Evolutionary conservation across 2,113 vertebrate species (phyloP).

Genomic region (Morone chrysops): DNA sequence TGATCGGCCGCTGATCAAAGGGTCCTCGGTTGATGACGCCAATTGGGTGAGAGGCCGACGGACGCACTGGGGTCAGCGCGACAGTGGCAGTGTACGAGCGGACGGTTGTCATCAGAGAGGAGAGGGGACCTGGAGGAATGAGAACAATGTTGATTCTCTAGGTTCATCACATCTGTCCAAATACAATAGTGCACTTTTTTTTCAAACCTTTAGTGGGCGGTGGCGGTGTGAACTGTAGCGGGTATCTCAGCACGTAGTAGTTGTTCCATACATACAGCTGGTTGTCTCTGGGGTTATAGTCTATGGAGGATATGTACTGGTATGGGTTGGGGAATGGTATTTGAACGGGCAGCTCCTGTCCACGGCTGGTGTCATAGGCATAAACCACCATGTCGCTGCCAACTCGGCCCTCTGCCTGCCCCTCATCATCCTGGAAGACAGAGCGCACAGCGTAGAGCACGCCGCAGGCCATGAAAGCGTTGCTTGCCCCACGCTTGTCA

Average conservation of each 20-base stretch:
- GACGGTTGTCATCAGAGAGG: slow-evolving; percentile 80
- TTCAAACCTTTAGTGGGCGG: slow-evolving; percentile 88
- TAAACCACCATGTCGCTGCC: slow-evolving; percentile 92
- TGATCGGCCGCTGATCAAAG: slow-evolving; percentile 87
- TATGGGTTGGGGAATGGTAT: slow-evolving; percentile 96
- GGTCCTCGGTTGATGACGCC: slow-evolving; percentile 92
- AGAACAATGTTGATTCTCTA: background rate
- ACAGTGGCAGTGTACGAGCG: slow-evolving; percentile 84
- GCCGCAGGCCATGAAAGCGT: slow-evolving; percentile 96
- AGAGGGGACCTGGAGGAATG: slow-evolving; percentile 70
- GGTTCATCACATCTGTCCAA: background rate
- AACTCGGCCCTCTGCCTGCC: slow-evolving; percentile 90
- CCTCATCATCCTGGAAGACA: slow-evolving; percentile 94
- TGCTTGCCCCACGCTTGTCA: slow-evolving; percentile 93
- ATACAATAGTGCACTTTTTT: background rate
- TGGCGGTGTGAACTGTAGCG: slow-evolving; percentile 90
- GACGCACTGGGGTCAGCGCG: slow-evolving; percentile 84
- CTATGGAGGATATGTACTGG: slow-evolving; percentile 94
- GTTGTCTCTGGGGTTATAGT: slow-evolving; percentile 96
- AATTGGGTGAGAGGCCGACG: slow-evolving; percentile 90
- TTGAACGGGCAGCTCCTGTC: slow-evolving; percentile 87
- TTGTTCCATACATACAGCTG: slow-evolving; percentile 98
- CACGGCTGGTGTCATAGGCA: slow-evolving; percentile 92
- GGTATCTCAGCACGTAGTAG: slow-evolving; percentile 93
- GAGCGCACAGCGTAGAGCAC: slow-evolving; percentile 94